Conservation (phyloP, 2,113 vertebrate species). For the Oryzias melastigma region DNA sequence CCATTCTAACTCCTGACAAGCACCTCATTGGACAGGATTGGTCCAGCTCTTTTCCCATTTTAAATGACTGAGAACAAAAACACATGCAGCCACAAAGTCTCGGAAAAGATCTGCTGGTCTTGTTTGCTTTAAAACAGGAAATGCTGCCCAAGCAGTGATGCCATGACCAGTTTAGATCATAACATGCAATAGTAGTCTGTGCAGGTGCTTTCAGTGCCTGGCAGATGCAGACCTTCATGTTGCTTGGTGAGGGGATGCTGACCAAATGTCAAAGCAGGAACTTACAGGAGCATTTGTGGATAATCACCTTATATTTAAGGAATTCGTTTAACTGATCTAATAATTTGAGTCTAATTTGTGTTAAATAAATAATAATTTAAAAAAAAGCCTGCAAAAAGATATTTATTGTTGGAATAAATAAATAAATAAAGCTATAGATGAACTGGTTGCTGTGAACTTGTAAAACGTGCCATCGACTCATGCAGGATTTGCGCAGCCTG, state of each 20-base stretch:
- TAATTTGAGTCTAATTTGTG: no score
- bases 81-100: conserved; percentile 8
- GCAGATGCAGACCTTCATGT: conserved; percentile 4
- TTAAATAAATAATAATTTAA: no score
- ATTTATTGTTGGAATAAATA: no score
- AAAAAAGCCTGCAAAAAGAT: no score
- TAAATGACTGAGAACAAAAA: conserved; percentile 7
- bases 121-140: neutral
- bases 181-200: conserved; percentile 9
- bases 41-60: conserved; percentile 21
- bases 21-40: conserved; percentile 18
- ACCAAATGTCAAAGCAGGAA: conserved; percentile 6
- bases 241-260: conserved; percentile 21
- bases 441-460: conserved; percentile 19
- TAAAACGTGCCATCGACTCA: conserved; percentile 5
- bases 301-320: no score
- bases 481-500: conserved; percentile 6
- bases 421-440: no score
- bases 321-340: no score
- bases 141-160: conserved; percentile 3
- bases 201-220: conserved; percentile 13
- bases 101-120: neutral
- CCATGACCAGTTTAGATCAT: conserved; percentile 9
- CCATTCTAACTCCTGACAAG: conserved; percentile 28
- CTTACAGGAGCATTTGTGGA: no score